Percentiles rank a stretch among this genome's conserved stretches.
Evolutionary conservation across 2,113 vertebrate genomes (phyloP).

Genomic region (Solenodon paradoxus): DNA sequence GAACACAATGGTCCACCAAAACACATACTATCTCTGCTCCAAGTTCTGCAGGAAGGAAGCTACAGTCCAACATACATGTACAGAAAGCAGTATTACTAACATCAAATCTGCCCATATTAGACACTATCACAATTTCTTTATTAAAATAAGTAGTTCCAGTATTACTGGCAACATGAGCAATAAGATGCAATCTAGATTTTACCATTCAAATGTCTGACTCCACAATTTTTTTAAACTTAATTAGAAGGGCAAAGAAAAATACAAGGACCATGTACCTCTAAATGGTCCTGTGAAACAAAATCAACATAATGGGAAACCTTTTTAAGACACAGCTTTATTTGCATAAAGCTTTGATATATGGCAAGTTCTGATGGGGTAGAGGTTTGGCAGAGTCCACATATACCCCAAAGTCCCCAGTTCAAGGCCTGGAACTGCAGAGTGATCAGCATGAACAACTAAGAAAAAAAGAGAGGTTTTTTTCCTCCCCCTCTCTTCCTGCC

Average conservation of each 20-base stretch:
- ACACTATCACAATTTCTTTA: conserved; percentile 76
- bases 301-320: background rate
- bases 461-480: no score
- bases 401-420: no score
- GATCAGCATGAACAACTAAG: no score
- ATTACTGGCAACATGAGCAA: conserved; percentile 72
- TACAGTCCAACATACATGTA: conserved; percentile 68
- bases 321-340: background rate
- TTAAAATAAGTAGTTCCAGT: conserved; percentile 75
- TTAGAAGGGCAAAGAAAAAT: conserved; percentile 31
- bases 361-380: no score
- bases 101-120: conserved; percentile 75
- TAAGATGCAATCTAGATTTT: conserved; percentile 74
- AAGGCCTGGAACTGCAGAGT: no score
- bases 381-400: no score
- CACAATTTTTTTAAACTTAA: conserved; percentile 24
- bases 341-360: conserved; percentile 28
- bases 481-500: no score
- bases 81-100: conserved; percentile 75
- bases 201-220: conserved; percentile 59
- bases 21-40: conserved; percentile 79
- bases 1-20: conserved; percentile 70
- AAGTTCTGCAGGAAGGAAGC: conserved; percentile 78
- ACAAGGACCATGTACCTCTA: background rate
- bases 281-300: conserved; percentile 19